A percentile compares a stretch with the other conserved stretches of the same genome.
Evolutionary conservation across 2,888 invertebrate species (phyloP).

Genomic region (Caenorhabditis angaria): DNA sequence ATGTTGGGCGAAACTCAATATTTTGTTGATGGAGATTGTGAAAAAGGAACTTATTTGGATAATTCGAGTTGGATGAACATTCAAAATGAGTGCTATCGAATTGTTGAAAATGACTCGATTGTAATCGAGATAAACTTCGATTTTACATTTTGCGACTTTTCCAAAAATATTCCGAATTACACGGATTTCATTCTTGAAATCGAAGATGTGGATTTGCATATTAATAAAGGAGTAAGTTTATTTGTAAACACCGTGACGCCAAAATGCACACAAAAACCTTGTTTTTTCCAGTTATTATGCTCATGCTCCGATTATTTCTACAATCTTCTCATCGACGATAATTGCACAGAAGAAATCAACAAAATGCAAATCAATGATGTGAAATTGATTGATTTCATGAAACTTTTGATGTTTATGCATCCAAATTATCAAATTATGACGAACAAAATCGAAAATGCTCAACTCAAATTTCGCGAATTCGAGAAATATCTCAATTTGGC

Average conservation of each 20-base stretch:
- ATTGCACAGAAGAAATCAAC: too few relatives aligned
- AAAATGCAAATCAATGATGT: not conserved
- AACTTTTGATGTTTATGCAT: not conserved
- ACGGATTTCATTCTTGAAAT: not conserved
- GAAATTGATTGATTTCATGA: not conserved
- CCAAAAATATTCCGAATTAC: not conserved
- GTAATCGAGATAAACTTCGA: too few relatives aligned
- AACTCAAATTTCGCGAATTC: too few relatives aligned
- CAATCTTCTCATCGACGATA: too few relatives aligned
- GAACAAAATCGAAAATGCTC: not conserved
- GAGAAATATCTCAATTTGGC: not conserved
- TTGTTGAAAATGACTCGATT: too few relatives aligned
- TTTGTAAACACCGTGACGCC: slow-evolving; percentile 11
- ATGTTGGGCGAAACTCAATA: too few relatives aligned
- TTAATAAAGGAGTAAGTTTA: not conserved
- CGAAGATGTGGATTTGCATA: not conserved
- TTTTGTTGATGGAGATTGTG: too few relatives aligned
- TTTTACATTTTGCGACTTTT: not conserved
- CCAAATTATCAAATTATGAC: not conserved
- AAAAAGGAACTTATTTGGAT: too few relatives aligned
- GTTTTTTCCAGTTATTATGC: not conserved
- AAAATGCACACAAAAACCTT: slow-evolving; percentile 8
- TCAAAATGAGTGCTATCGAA: too few relatives aligned
- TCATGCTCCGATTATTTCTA: not conserved
- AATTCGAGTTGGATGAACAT: too few relatives aligned